These are phyloP conservation scores for Nesidiocoris tenuis DNA, from an alignment of 2,888 invertebrate species.

Conservation along the genomic window DNA sequence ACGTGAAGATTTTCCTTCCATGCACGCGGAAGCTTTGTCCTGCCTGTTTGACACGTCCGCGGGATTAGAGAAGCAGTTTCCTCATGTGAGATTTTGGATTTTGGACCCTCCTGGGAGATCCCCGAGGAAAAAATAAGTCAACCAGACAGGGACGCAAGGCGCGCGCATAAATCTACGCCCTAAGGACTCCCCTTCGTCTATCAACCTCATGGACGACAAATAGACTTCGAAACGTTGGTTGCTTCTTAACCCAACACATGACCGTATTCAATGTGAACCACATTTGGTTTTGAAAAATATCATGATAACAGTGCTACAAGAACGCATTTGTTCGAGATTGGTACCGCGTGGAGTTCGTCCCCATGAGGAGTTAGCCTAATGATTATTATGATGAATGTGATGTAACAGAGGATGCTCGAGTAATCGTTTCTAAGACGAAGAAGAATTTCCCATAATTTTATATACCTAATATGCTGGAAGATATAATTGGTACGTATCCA, in stretches of 20 bases:
- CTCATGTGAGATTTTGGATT: not conserved
- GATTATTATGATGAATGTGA: too few species aligned
- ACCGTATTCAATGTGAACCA: constrained; percentile 3
- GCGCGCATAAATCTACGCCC: constrained; percentile 22
- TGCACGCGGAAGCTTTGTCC: constrained; percentile 19
- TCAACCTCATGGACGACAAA: constrained; percentile 2
- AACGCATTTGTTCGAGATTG: too few species aligned
- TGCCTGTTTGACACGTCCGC: constrained; percentile 2
- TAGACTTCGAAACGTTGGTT: constrained; percentile 9
- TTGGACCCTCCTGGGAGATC: constrained; percentile 22
- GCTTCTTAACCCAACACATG: not conserved
- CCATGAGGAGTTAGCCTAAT: too few species aligned
- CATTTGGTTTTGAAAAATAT: not conserved
- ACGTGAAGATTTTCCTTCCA: not conserved
- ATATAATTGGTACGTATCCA: too few species aligned
- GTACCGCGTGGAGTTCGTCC: too few species aligned
- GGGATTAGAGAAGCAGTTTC: constrained; percentile 7
- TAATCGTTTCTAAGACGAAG: too few species aligned
- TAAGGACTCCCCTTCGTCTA: not conserved
- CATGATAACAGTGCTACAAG: too few species aligned
- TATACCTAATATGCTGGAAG: too few species aligned
- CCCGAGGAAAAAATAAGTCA: constrained; percentile 1
- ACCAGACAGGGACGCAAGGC: constrained; percentile 14
- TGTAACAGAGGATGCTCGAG: too few species aligned
- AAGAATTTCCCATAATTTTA: too few species aligned